Base-by-base conservation (phyloP, 2,797 vertebrate species). In the Cryptoblepharus egeriae region DNA sequence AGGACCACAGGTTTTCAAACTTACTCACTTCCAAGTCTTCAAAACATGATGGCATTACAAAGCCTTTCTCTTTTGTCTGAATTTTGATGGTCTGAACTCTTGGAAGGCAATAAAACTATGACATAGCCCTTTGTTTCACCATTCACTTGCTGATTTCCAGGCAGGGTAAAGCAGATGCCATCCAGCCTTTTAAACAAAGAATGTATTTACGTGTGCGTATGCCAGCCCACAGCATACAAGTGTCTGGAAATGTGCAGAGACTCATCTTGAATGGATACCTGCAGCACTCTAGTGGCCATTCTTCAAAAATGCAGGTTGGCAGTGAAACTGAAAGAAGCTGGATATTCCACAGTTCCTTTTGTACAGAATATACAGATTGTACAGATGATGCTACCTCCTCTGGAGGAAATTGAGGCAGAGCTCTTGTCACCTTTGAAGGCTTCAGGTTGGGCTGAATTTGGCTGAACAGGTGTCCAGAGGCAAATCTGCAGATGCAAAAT, bases 201-300 rank as follows among this genome's bases (percentile, higher is more conserved):
- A 35, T 64, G 30, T 39, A 5, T 1, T 2, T 79, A 82, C 76
- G 13, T 0, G 0, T 2, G 16, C 0, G 58, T 61, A 77, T 87
- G 74, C 39, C 42, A 18, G 75, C 72, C 52, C 71, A 32, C 75
- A 65, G 81, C 39, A 30, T 45, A 64, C 79, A 70, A 78, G 58
- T 28, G 57, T 55, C 11, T 1, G 3, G 2, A 61, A 83, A 81
- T 12, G 18, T 28, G 42, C 45, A 32, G 49, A 78, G 58, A 20
- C 75, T 72, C 81, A 75, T 55, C 82, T 95, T 93, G 87, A 86
- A 88, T 92, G 90, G 93, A 88, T 89, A 93, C 84, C 88, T 96
- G 94, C 95, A 94, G 96, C 96, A 91, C 95, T 97, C 97, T 97
- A 96, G 96, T 97, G 97, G 96, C 79, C 88, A 67, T 89, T 95